A percentile compares a stretch with the other conserved stretches of the same genome.
phyloP scores from a whole-genome alignment of 2,797 vertebrate genomes.

The Carduelis carduelis region DNA sequence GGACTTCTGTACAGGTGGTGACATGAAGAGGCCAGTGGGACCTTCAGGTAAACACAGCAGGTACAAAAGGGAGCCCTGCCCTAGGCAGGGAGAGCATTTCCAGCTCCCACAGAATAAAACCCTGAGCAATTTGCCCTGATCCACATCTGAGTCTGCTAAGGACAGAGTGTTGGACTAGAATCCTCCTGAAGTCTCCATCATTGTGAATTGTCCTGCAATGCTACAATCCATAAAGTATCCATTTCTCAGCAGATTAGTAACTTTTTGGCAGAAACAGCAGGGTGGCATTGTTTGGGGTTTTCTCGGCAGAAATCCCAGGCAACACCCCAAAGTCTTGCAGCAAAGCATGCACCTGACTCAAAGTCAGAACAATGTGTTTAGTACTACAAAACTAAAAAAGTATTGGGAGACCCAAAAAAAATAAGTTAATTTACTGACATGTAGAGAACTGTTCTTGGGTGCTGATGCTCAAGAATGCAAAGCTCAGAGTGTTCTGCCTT shows the following conservation, averaged over 20 bases:
- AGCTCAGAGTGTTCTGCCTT: not conserved
- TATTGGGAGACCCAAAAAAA: not conserved
- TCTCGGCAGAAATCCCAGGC: not conserved
- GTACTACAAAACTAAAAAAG: not conserved
- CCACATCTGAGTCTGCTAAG: not conserved
- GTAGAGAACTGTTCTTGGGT: not conserved
- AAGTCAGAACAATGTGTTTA: not conserved
- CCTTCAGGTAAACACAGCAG: fast-evolving
- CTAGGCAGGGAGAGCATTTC: not conserved
- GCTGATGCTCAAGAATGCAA: not conserved
- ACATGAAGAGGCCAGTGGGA: not conserved
- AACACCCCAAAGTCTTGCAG: not conserved
- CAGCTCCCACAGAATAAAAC: not conserved
- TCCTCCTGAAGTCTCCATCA: not conserved
- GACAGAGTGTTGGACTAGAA: not conserved
- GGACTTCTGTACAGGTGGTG: not conserved
- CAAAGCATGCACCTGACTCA: not conserved
- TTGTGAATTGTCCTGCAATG: not conserved
- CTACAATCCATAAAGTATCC: not conserved
- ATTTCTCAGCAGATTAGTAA: not conserved
- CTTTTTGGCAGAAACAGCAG: not conserved
- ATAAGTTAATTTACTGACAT: not conserved
- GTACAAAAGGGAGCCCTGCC: not conserved
- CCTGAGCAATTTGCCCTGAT: not conserved
- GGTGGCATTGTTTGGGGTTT: not conserved